phyloP scores from a whole-genome alignment of 2,113 vertebrate genomes.

The Synodontis membranacea region DNA sequence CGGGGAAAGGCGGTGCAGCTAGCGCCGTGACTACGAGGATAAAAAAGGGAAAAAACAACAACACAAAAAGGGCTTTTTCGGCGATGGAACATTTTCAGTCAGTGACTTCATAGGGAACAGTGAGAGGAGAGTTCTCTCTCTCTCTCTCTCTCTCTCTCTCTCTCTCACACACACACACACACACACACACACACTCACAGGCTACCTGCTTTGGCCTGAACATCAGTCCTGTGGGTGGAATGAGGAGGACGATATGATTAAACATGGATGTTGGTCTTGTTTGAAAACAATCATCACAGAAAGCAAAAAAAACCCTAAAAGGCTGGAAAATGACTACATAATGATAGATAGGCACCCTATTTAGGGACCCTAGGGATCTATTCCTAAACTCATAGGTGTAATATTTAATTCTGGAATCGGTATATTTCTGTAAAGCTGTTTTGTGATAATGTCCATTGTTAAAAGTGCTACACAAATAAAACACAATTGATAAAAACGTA shows the following conservation, averaged over 20 bases:
- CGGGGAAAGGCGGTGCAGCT: conserved; percentile 1
- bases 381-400: too few relatives aligned
- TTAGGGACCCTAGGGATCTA: too few relatives aligned
- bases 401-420: too few relatives aligned
- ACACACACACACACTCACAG: conserved; percentile 1
- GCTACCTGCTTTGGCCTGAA: background rate
- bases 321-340: background rate
- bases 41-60: background rate
- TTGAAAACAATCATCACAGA: background rate
- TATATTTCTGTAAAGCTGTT: too few relatives aligned
- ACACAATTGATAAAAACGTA: background rate
- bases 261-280: background rate
- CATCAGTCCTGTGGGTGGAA: background rate
- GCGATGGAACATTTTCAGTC: background rate
- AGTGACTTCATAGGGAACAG: background rate
- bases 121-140: conserved; percentile 7
- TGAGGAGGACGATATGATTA: background rate
- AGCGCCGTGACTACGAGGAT: background rate
- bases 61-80: conserved; percentile 32
- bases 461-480: too few relatives aligned
- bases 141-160: too few relatives aligned
- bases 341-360: too few relatives aligned
- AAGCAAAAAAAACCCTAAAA: background rate
- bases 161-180: background rate
- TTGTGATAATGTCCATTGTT: too few relatives aligned